Percentiles rank a stretch among this genome's conserved stretches.
Evolutionary conservation across 2,797 vertebrate species (phyloP).

Genomic region (Mus spretus): DNA sequence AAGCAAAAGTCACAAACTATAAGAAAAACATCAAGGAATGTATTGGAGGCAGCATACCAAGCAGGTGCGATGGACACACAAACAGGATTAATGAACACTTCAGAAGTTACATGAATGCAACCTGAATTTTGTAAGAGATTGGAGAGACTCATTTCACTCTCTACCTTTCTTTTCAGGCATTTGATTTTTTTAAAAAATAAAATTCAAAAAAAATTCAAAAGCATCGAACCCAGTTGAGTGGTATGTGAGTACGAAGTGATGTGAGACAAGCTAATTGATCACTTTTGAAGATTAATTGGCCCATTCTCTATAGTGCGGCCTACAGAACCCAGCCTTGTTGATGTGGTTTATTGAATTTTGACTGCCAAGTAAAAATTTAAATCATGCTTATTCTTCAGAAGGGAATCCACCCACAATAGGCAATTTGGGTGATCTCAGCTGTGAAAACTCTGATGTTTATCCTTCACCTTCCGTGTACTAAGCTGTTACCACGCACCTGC

Average conservation of each 20-base stretch:
- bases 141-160: slow-evolving; percentile 68
- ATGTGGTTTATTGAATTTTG: slow-evolving; percentile 70
- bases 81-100: slow-evolving; percentile 79
- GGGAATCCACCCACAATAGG: slow-evolving; percentile 78
- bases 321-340: slow-evolving; percentile 74
- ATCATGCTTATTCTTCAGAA: slow-evolving; percentile 77
- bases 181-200: background rate
- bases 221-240: slow-evolving; percentile 63
- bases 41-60: background rate
- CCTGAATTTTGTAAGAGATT: slow-evolving; percentile 72
- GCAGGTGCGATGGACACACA: slow-evolving; percentile 61
- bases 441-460: slow-evolving; percentile 66
- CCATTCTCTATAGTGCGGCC: slow-evolving; percentile 69
- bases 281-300: slow-evolving; percentile 79
- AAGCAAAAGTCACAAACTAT: slow-evolving; percentile 32
- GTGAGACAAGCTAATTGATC: slow-evolving; percentile 76
- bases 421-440: slow-evolving; percentile 70
- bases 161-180: slow-evolving; percentile 72
- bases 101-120: slow-evolving; percentile 63
- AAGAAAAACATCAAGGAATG: slow-evolving; percentile 8
- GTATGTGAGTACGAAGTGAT: slow-evolving; percentile 52
- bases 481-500: slow-evolving; percentile 72
- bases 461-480: slow-evolving; percentile 56
- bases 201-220: slow-evolving; percentile 51
- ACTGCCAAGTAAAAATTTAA: slow-evolving; percentile 76